These are phyloP conservation scores for Zaprionus bogoriensis DNA, from an alignment of 2,888 invertebrate species.

Conservation along the genomic window DNA sequence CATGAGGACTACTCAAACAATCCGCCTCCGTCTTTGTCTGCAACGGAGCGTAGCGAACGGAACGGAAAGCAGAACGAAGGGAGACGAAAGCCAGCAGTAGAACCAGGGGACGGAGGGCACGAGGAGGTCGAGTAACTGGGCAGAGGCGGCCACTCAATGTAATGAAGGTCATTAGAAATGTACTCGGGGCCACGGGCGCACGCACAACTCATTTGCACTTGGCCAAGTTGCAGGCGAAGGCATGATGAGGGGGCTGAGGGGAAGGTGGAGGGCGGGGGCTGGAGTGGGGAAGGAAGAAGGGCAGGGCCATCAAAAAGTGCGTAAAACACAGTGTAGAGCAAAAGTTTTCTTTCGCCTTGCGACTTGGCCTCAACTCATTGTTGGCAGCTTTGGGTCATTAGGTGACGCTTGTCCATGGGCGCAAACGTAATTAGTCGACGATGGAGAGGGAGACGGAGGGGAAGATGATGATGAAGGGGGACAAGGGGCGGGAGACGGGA, in stretches of 20 bases:
- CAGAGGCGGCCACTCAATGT: constrained; percentile 64
- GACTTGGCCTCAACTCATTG: constrained; percentile 28
- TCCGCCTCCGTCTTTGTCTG: constrained; percentile 30
- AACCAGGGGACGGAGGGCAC: too few species aligned
- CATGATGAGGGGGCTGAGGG: too few species aligned
- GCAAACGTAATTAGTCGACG: constrained; percentile 70
- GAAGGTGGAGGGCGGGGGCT: not conserved
- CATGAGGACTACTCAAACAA: constrained; percentile 10
- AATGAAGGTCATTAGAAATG: constrained; percentile 77
- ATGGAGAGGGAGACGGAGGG: constrained; percentile 6
- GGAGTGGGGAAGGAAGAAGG: not conserved
- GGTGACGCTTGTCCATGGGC: constrained; percentile 75
- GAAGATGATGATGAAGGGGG: constrained; percentile 11
- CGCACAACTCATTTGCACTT: constrained; percentile 61
- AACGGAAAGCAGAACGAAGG: not conserved
- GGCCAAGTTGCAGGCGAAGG: constrained; percentile 38
- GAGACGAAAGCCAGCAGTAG: too few species aligned
- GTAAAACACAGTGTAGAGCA: constrained; percentile 45
- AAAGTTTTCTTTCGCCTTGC: constrained; percentile 44
- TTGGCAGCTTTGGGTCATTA: constrained; percentile 73
- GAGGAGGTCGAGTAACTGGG: not conserved
- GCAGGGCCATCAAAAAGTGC: constrained; percentile 48
- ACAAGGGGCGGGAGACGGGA: constrained; percentile 21
- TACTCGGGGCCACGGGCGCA: constrained; percentile 46
- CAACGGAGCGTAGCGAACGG: constrained; percentile 26